Percentiles rank a stretch among this genome's conserved stretches.
Evolutionary conservation across 1,140 invertebrate species (phyloP).

Genomic region (Panagrolaimus sp.): DNA sequence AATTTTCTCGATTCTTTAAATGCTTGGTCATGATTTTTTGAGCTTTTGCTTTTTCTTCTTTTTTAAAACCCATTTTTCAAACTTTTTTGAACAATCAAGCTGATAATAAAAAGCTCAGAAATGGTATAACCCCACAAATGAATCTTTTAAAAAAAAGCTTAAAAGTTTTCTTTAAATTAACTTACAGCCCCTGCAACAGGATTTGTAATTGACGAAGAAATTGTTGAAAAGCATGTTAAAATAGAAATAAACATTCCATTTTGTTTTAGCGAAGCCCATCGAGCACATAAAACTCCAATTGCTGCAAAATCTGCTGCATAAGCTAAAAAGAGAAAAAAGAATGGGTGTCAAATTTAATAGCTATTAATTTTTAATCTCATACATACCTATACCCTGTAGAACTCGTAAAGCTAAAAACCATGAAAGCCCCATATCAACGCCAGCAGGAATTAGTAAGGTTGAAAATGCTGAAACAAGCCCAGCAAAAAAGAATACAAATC

Average conservation of each 20-base stretch:
- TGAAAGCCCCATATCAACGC: slow-evolving; percentile 15
- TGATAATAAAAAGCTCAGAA: too few species aligned
- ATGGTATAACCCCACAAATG: too few species aligned
- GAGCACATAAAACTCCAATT: slow-evolving; percentile 33
- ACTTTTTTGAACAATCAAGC: too few species aligned
- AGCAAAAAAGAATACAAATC: slow-evolving; percentile 36
- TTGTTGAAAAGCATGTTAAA: slow-evolving; percentile 34
- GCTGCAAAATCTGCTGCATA: slow-evolving; percentile 38
- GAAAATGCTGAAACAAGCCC: slow-evolving; percentile 24
- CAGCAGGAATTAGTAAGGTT: slow-evolving; percentile 25
- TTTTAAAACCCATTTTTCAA: too few species aligned
- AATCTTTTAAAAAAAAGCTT: too few species aligned
- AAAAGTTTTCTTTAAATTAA: too few species aligned
- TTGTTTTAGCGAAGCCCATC: slow-evolving; percentile 36
- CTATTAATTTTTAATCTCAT: too few species aligned
- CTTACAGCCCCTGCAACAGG: slow-evolving; percentile 27
- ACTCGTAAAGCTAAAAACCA: slow-evolving; percentile 27
- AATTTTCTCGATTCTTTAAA: too few species aligned
- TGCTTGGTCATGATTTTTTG: too few species aligned
- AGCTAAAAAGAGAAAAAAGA: too few species aligned
- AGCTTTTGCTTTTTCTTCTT: too few species aligned
- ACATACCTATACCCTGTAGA: slow-evolving; percentile 32
- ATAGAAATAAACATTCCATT: slow-evolving; percentile 35
- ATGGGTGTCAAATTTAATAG: too few species aligned
- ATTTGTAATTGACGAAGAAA: slow-evolving; percentile 32